Evolutionary conservation across 2,797 vertebrate species (phyloP).

Genomic region (Smutsia temminckii): DNA sequence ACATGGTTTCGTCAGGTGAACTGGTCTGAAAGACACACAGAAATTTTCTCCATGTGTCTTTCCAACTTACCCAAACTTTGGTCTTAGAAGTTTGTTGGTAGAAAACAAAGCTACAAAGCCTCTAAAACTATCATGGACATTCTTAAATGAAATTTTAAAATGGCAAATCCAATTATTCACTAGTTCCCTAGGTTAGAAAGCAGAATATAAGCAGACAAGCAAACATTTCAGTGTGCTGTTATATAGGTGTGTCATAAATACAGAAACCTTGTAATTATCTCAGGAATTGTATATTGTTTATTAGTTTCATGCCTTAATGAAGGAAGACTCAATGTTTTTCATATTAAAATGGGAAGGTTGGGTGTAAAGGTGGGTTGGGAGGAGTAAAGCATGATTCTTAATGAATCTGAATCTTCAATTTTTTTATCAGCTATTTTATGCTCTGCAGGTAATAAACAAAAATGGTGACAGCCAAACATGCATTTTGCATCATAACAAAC

Average conservation of each 20-base stretch:
- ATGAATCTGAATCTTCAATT: constrained; percentile 38
- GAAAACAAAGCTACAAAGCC: constrained; percentile 22
- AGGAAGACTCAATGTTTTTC: constrained; percentile 39
- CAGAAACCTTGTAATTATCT: constrained; percentile 52
- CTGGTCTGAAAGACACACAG: neutral
- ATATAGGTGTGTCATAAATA: constrained; percentile 10
- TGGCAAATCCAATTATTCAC: constrained; percentile 21
- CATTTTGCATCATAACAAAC: constrained; percentile 76
- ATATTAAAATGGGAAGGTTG: constrained; percentile 56
- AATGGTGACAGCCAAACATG: constrained; percentile 67
- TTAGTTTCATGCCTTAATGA: constrained; percentile 50
- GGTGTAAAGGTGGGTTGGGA: neutral
- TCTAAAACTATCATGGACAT: neutral
- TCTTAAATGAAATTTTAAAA: constrained; percentile 50
- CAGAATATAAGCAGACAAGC: constrained; percentile 13
- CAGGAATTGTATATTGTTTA: neutral
- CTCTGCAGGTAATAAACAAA: constrained; percentile 72
- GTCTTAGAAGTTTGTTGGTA: neutral
- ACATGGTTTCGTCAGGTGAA: neutral
- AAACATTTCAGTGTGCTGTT: constrained; percentile 37
- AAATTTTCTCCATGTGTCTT: neutral
- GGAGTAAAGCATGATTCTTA: constrained; percentile 28
- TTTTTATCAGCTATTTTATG: constrained; percentile 61
- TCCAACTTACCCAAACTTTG: neutral
- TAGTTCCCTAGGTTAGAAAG: constrained; percentile 6